These are phyloP conservation scores for Fulica atra DNA, from an alignment of 2,113 vertebrate species.

Conservation along the genomic window DNA sequence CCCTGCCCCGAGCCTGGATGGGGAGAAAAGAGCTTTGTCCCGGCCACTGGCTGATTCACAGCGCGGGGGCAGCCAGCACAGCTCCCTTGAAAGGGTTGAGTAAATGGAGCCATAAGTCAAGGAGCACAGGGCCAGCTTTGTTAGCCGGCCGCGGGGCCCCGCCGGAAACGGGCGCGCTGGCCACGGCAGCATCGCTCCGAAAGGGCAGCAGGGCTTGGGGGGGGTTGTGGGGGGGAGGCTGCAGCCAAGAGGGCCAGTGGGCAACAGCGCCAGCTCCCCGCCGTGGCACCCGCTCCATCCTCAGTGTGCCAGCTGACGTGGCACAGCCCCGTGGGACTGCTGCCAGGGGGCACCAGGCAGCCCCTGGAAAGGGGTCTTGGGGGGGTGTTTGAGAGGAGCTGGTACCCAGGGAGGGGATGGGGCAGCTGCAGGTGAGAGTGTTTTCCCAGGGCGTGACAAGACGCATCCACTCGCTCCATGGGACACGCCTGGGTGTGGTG, in stretches of 20 bases:
- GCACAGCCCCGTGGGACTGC: background rate
- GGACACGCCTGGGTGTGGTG: background rate
- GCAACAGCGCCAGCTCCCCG: background rate
- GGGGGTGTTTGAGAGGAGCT: background rate
- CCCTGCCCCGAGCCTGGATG: rapidly evolving
- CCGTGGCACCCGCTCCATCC: background rate
- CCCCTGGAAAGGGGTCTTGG: background rate
- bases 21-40: background rate
- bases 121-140: slow-evolving; percentile 54
- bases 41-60: rapidly evolving
- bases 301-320: rapidly evolving
- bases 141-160: background rate
- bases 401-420: background rate
- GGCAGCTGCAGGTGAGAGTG: background rate
- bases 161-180: background rate
- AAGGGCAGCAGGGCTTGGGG: background rate
- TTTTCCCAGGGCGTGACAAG: background rate
- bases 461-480: rapidly evolving
- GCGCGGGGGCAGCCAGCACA: background rate
- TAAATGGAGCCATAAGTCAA: slow-evolving; percentile 48
- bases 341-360: background rate
- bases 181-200: background rate
- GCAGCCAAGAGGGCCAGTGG: background rate
- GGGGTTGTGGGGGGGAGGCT: background rate
- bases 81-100: background rate